Conservation (phyloP, 2,797 vertebrate genomes). For the Scolopax bukidnonensis region DNA sequence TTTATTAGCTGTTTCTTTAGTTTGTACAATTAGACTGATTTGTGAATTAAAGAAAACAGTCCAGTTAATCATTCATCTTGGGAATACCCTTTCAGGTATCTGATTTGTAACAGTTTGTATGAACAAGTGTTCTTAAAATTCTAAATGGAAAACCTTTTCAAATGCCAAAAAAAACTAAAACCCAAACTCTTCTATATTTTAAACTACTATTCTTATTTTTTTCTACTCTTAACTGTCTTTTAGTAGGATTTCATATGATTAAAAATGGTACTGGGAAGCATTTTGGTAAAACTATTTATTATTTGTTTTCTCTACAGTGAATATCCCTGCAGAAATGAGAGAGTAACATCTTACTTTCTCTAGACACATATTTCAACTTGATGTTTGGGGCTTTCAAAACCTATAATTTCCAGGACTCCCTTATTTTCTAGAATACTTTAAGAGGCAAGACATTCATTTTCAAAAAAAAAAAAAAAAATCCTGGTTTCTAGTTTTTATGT, state of each 20-base stretch:
- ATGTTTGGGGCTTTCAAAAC: not conserved
- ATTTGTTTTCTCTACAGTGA: not conserved
- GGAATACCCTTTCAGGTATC: not conserved
- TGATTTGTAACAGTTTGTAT: not conserved
- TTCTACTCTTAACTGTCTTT: not conserved
- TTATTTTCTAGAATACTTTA: not conserved
- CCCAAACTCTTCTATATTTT: fast-evolving
- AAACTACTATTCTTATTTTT: not conserved
- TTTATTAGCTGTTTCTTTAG: not conserved
- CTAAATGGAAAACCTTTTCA: not conserved
- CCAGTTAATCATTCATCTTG: not conserved
- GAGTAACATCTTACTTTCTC: not conserved
- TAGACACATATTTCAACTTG: not conserved
- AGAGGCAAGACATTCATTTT: not conserved
- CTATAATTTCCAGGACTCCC: not conserved
- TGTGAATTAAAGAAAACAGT: not conserved
- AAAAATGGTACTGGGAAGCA: not conserved
- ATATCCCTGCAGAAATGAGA: not conserved
- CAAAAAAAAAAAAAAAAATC: not conserved
- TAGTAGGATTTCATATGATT: not conserved
- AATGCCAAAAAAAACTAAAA: not conserved
- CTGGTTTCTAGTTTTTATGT: not conserved
- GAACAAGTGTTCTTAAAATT: not conserved
- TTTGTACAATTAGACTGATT: not conserved
- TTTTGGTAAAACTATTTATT: not conserved